These are phyloP conservation scores for Ciona savignyi DNA, from an alignment of 23 tunicate species.

Conservation along the genomic window DNA sequence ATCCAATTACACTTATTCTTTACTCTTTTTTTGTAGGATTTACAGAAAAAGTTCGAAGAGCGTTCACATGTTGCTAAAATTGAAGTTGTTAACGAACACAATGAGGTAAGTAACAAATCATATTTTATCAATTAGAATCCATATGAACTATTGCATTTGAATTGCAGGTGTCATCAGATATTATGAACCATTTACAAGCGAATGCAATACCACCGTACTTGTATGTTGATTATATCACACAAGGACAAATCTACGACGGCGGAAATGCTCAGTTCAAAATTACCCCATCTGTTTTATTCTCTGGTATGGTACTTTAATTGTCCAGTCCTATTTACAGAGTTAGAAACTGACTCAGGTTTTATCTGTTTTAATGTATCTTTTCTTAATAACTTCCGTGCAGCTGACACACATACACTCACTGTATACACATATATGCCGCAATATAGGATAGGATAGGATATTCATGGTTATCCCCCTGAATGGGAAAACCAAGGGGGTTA, in stretches of 20 bases:
- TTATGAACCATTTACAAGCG: background rate
- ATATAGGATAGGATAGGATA: too few relatives aligned
- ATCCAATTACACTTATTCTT: too few relatives aligned
- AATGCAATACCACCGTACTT: background rate
- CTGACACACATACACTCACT: too few relatives aligned
- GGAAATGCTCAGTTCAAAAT: background rate
- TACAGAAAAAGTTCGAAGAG: background rate
- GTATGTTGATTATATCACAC: background rate
- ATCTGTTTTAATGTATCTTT: too few relatives aligned
- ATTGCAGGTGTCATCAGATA: background rate
- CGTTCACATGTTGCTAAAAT: background rate
- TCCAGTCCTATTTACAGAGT: too few relatives aligned
- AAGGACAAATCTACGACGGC: background rate
- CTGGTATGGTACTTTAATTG: too few relatives aligned
- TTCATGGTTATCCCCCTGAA: too few relatives aligned
- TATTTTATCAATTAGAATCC: too few relatives aligned
- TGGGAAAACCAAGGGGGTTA: too few relatives aligned
- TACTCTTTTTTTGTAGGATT: background rate
- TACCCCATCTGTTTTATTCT: background rate
- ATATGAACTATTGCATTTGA: background rate
- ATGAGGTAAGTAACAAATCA: conserved; percentile 1
- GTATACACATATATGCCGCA: too few relatives aligned
- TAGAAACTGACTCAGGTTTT: too few relatives aligned
- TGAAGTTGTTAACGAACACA: background rate
- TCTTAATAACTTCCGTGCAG: too few relatives aligned